A percentile compares a stretch with the other conserved stretches of the same genome.
Evolutionary conservation across 2,888 invertebrate genomes (phyloP).

Genomic region (Zele albiditarsus): DNA sequence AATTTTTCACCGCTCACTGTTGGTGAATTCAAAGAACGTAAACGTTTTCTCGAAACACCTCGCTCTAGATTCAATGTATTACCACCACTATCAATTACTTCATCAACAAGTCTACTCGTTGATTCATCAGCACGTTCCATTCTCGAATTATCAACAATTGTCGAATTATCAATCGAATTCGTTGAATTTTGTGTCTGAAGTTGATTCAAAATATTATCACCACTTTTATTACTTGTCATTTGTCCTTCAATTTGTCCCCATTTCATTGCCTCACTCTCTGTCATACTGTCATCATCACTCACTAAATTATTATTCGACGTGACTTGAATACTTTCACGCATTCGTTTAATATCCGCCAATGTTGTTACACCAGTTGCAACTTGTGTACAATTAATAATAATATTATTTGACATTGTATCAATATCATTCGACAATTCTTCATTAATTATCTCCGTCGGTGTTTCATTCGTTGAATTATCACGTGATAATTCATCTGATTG

Average conservation of each 20-base stretch:
- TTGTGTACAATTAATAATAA: constrained; percentile 59
- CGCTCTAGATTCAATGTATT: not conserved
- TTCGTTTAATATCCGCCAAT: constrained; percentile 56
- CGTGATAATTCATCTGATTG: not conserved
- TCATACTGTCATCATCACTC: constrained; percentile 46
- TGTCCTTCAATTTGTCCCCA: constrained; percentile 45
- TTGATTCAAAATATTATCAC: constrained; percentile 33
- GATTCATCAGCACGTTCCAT: not conserved
- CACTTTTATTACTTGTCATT: constrained; percentile 8
- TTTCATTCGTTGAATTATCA: constrained; percentile 16
- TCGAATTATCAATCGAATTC: not conserved
- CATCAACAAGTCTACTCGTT: not conserved
- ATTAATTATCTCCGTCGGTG: not conserved
- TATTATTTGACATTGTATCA: constrained; percentile 4
- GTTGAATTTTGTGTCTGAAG: not conserved
- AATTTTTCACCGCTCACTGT: not conserved
- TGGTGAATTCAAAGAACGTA: not conserved
- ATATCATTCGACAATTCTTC: constrained; percentile 5
- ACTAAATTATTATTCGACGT: not conserved
- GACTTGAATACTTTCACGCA: constrained; percentile 36
- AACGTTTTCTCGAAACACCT: not conserved
- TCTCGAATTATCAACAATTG: not conserved
- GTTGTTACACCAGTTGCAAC: constrained; percentile 53
- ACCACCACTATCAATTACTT: too few relatives aligned
- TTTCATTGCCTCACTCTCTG: constrained; percentile 49